A percentile compares a stretch with the other conserved stretches of the same genome.
Evolutionary conservation across 37 sponge, comb jelly and placozoan species (phyloP).

Genomic region (Bolinopsis microptera): DNA sequence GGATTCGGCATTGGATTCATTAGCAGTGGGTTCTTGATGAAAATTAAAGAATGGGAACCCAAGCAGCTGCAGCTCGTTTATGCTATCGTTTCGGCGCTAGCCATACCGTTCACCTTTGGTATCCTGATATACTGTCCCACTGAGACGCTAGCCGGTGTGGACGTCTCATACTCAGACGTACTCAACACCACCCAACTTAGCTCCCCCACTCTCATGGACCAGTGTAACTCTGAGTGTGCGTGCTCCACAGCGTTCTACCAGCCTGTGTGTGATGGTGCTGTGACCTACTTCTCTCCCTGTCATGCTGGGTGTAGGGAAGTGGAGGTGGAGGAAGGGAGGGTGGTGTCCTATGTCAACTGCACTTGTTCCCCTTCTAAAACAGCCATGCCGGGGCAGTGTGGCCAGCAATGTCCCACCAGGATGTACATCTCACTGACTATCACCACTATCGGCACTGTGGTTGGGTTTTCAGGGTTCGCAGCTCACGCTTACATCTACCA

Average conservation of each 20-base stretch:
- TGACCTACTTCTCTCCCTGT: constrained; percentile 53
- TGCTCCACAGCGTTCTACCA: constrained; percentile 45
- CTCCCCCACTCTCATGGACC: not conserved
- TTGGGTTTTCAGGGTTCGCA: constrained; percentile 30
- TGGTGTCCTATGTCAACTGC: not conserved
- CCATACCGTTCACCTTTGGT: constrained; percentile 48
- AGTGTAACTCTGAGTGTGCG: constrained; percentile 49
- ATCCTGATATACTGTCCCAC: constrained; percentile 40
- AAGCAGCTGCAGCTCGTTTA: constrained; percentile 16
- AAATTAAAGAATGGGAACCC: constrained; percentile 1
- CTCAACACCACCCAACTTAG: not conserved
- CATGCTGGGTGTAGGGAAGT: constrained; percentile 54
- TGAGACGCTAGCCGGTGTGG: constrained; percentile 27
- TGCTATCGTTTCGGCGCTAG: not conserved
- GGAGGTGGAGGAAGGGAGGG: not conserved
- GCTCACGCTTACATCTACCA: constrained; percentile 62
- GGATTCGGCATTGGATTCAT: constrained; percentile 18
- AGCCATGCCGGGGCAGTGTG: constrained; percentile 29
- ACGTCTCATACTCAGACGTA: not conserved
- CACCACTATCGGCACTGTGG: not conserved
- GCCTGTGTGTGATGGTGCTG: constrained; percentile 46
- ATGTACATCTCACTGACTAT: constrained; percentile 9
- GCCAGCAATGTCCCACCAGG: not conserved
- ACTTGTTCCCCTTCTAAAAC: not conserved
- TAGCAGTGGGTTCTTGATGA: not conserved